Base-by-base conservation (phyloP, 2,797 vertebrate genomes). In the Gouania willdenowi region DNA sequence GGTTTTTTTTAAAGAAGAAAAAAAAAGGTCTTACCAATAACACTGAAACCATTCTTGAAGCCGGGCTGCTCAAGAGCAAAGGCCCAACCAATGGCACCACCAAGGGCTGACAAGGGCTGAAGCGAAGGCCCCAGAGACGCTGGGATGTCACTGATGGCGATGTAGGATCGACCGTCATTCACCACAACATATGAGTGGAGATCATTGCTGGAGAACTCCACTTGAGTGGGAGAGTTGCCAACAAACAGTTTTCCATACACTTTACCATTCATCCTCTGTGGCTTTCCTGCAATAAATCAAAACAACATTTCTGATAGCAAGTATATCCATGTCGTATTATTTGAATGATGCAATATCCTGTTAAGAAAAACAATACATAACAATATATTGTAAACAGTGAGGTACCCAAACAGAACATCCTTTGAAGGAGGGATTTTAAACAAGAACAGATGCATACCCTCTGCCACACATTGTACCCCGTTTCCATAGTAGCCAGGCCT, bases 141-240 rank as follows among this genome's bases (percentile, higher is more conserved):
- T 0, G 92, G 92, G 48, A 98, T 89, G 66, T 91, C 91, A 72
- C 96, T 98, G 70, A 98, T 91, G 41, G 96, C 95, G 2, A 97
- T 91, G 14, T 98, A 98, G 3, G 96, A 92, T 1, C 96, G 92
- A 0, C 96, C 96, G 0, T 98, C 93, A 9, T 96, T 96, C 37
- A 92, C 93, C 60, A 98, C 96, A 23, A 97, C 91, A 0, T 98
- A 98, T 0, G 96, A 97, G 70, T 98, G 96, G 23, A 98, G 92
- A 52, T 98, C 95, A 0, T 94, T 95, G 57, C 88, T 84, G 33
- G 65, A 87, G 5, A 98, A 92, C 18, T 71, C 62, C 23, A 92
- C 30, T 0, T 90, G 91, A 14, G 80, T 19, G 0, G 85, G 84
- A 43, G 84, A 90, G 55, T 37, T 79, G 2, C 94, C 95, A 3